Evolutionary conservation across 2,888 invertebrate genomes (phyloP), one percentile per base, ranked within the genome.

Genomic region (Cyclophora punctaria): DNA sequence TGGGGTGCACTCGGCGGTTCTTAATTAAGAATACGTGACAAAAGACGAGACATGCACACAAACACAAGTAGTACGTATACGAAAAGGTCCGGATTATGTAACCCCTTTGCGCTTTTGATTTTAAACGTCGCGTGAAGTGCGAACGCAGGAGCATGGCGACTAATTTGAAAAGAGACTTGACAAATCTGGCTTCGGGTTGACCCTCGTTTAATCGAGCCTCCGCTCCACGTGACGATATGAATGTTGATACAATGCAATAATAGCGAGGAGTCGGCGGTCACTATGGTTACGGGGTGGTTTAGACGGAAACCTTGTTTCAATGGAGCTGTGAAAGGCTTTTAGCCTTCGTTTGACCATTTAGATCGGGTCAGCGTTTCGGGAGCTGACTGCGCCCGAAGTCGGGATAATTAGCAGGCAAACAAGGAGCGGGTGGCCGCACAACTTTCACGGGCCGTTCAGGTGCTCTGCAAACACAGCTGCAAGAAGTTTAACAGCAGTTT

Each of bases 1-100:
- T 73, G 75, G 83, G 82, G 78, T 70, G 80, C 80, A 77, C 78
- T 78, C 75, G 73, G 73, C 75, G 78, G 78, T 73, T 78, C 78
- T 89, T 89, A 89, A 89, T 89, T 89, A 89, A 87, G 89, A 88
- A 86, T 88, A 89, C 89, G 89, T 89, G 89, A 89, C 87, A 89
- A 89, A 89, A 89, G 89, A 88, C 81, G 86, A 82, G 85, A 83
- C 83, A 80, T 78, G 78, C 81, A 82, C 81, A 84, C 79, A 84
- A 80, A 83, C 75, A 83, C 76, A 83, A 82, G 82, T 77, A 71
- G 75, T 72, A 64, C 63, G 66, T 37, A 37, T 37, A 37, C 78
- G 85, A 87, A 89, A 88, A 87, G 88, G 87, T 83, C 78, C 73
- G 84, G 87, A 87, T 86, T 88, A 88, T 69, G 78, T 83, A 83